Base-by-base conservation (phyloP, 92 coral and sea anemone species). In the Micromussa lordhowensis region DNA sequence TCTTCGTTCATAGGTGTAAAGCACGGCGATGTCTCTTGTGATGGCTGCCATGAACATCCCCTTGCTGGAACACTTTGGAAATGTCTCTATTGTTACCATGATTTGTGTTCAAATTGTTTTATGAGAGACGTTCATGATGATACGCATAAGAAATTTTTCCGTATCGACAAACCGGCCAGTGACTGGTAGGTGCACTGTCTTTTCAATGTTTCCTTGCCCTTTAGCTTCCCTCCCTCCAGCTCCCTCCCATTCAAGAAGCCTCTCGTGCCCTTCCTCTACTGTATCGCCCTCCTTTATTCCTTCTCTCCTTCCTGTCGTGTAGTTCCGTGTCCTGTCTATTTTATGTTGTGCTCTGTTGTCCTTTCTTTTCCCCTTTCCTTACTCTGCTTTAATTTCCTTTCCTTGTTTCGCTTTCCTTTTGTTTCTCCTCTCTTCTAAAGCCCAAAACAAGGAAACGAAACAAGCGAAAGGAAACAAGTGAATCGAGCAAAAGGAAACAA, bases 51-150 rank as follows among this genome's bases (percentile, higher is more conserved):
- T 51, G 75, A 86, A 15, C 9, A 55, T 1, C 90, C 86, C 5
- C 83, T 94, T 10, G 68, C 69, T 29, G 97, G 97, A 54, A 94
- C 85, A 70, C 79, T 92, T 70, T 94, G 95, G 95, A 86, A 83
- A n/a, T 94, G 97, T 30, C 34, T 53, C 0, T 90, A 88, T 53
- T 94, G 97, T 68, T 31, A 21, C 9, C 31, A 38, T 57, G 92
- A 90, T 57, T 78, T 94, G 80, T 94, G 96, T 73, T 89, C 73
- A 54, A 30, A 80, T 1, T 94, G 97, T 55, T 94, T 85, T 84
- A 85, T 72, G 88, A 55, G 57, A 26, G 93, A 88, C 57, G 88
- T 81, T 2, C 95, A 94, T 81, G 76, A 84, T 66, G 78, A 68
- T 76, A 75, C 82, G 14, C 97, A 94, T 78, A 57, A n/a, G n/a